A percentile compares a stretch with the other conserved stretches of the same genome.
Evolutionary conservation across 2,113 vertebrate genomes (phyloP).

Genomic region (Gallinago paraguaiae): DNA sequence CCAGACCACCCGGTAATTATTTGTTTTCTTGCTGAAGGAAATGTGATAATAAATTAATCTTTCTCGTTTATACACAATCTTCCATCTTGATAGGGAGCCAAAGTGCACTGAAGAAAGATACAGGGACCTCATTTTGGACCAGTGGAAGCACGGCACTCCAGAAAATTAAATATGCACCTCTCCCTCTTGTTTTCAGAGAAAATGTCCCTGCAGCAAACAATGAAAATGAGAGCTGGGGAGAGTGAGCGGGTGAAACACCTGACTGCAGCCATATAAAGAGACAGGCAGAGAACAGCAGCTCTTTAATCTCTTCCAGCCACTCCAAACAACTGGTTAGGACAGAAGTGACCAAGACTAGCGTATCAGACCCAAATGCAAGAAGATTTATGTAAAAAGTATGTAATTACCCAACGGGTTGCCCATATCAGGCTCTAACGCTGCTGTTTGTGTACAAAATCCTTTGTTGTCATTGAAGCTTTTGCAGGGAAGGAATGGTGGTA

Average conservation of each 20-base stretch:
- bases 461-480: neutral
- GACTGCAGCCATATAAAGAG: neutral
- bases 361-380: neutral
- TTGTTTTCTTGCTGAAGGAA: neutral
- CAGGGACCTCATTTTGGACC: neutral
- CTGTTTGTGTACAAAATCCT: neutral
- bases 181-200: neutral
- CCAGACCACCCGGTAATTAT: neutral
- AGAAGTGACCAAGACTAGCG: neutral
- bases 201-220: neutral
- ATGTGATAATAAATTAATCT: slow-evolving; percentile 19
- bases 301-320: neutral
- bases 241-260: neutral
- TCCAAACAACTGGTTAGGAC: neutral
- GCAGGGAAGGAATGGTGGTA: neutral
- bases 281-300: neutral
- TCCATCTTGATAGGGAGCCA: neutral
- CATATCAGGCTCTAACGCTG: neutral
- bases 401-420: neutral
- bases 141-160: neutral
- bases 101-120: neutral
- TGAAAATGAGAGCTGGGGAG: neutral
- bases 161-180: neutral
- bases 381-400: neutral
- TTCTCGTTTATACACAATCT: neutral